Evolutionary conservation across 2,888 invertebrate species (phyloP), one percentile per base, ranked within the genome.

Genomic region (Cryptocephalus primarius): DNA sequence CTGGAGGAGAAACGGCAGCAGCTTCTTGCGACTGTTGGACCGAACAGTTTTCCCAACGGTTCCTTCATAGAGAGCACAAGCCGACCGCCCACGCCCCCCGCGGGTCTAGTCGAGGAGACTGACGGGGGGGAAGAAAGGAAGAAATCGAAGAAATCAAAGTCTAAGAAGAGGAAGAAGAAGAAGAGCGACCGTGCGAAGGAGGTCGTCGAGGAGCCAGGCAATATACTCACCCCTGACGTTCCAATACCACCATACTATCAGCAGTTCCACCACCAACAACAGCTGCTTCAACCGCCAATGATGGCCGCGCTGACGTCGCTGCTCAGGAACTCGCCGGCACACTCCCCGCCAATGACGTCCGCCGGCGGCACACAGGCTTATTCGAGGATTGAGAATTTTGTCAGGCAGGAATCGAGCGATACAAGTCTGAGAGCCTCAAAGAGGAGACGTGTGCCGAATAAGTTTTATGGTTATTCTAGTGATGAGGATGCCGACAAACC

Each of bases 381-480:
- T 6, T 22, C 22, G 22, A 22, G 6, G 22, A 22, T 22, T 2
- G 22, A 22, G 22, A 22, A 22, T 22, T 6, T 22, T 2, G 34
- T 42, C 39, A 45, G 50, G n/a, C 54, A 53, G 32, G 56, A 57
- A 36, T 12, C 36, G n/a, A 36, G 36, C 12, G 36, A 36, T 36
- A 36, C 36, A 4, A 85, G 82, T 54, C 62, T 69, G 61, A 74
- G 88, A 34, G 79, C 82, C 1, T 89, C 89, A 1, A 88, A 89
- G 68, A 77, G 89, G 49, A 77, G 86, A 58, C 72, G 89, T 38
- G 82, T 88, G 32, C 89, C 88, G 0, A 89, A 89, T 61, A 85
- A 83, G 62, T 90, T 90, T 65, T 90, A 89, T 63, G 90, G 89
- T 0, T 89, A 89, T 64, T 86, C 88, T 1, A 88, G 88, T 64